Conservation (phyloP, 2,888 invertebrate genomes). For the Asteroscopus sphinx region DNA sequence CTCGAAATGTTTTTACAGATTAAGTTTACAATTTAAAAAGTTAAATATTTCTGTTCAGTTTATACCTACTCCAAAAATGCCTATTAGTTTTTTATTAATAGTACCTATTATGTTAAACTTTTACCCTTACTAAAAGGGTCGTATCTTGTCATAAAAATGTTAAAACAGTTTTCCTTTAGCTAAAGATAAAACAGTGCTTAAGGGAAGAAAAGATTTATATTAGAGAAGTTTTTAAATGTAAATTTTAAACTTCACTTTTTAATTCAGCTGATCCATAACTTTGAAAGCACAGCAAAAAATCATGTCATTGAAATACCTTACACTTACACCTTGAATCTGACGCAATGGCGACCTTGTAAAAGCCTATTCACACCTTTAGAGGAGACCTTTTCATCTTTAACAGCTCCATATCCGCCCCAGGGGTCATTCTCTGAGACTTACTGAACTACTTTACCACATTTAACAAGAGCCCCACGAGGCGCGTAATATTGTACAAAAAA, state of each 20-base stretch:
- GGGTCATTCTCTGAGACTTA: conserved; percentile 36
- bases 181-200: too few relatives aligned
- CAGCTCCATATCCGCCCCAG: conserved; percentile 35
- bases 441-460: conserved; percentile 44
- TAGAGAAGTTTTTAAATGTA: too few relatives aligned
- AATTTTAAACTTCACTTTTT: neutral
- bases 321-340: conserved; percentile 36
- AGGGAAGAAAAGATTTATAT: too few relatives aligned
- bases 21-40: too few relatives aligned
- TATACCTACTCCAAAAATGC: too few relatives aligned
- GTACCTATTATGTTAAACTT: too few relatives aligned
- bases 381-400: conserved; percentile 48
- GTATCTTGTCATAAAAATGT: too few relatives aligned
- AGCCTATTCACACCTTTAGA: conserved; percentile 54
- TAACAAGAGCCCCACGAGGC: conserved; percentile 22
- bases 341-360: conserved; percentile 50
- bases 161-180: too few relatives aligned
- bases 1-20: too few relatives aligned
- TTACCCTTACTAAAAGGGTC: too few relatives aligned
- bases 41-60: too few relatives aligned
- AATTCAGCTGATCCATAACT: conserved; percentile 14
- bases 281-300: conserved; percentile 16
- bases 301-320: conserved; percentile 24
- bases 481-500: conserved; percentile 30
- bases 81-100: too few relatives aligned